Conservation (phyloP, 1,140 invertebrate species). For the Gerris buenoi region DNA sequence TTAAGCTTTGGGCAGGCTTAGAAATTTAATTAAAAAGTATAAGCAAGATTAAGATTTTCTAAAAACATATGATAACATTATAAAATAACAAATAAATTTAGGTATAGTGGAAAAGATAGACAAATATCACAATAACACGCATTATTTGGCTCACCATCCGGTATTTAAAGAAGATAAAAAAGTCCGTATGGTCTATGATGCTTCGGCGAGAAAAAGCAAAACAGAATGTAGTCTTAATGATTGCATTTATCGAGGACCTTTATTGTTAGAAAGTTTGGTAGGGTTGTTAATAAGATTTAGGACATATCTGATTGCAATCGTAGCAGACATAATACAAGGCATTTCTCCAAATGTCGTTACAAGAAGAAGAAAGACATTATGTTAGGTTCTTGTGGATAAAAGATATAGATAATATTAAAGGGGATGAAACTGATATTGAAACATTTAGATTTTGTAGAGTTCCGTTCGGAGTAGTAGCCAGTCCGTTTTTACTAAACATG, state of each 20-base stretch:
- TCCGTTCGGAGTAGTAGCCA: neutral
- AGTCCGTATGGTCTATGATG: neutral
- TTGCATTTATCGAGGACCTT: neutral
- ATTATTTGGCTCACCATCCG: neutral
- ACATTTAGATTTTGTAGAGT: neutral
- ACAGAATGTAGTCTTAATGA: neutral
- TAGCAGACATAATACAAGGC: neutral
- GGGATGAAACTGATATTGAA: neutral
- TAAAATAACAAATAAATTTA: neutral
- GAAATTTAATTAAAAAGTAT: neutral
- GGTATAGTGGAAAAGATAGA: neutral
- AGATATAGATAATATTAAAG: neutral
- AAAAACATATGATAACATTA: neutral
- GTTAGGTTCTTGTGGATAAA: neutral
- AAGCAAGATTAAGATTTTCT: neutral
- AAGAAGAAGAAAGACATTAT: neutral
- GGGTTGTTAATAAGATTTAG: neutral
- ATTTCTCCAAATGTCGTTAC: neutral
- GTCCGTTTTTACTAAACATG: neutral
- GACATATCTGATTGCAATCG: neutral
- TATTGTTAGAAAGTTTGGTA: neutral
- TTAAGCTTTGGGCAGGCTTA: neutral
- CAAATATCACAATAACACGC: neutral
- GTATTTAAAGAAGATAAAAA: neutral
- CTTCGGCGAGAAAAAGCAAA: neutral